Evolutionary conservation across 2,888 invertebrate genomes (phyloP).

Genomic region (Plebejus anna): DNA sequence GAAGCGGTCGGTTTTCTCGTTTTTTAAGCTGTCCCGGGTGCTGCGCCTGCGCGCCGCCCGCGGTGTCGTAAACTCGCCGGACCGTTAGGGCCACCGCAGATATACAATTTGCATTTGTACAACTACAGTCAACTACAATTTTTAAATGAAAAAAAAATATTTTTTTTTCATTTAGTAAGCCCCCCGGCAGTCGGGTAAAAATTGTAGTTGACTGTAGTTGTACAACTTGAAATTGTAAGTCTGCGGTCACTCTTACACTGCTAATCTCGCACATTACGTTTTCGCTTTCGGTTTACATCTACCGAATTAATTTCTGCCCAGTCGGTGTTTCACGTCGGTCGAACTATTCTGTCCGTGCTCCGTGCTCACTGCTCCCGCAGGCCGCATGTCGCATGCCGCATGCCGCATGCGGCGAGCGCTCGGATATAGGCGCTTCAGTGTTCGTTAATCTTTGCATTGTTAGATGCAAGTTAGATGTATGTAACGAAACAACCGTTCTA

Average conservation of each 20-base stretch:
- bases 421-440: too few species aligned
- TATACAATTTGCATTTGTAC: too few species aligned
- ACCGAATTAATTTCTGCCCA: neutral
- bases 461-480: neutral
- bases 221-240: too few species aligned
- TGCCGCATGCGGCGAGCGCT: neutral
- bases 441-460: neutral
- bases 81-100: neutral
- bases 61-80: neutral
- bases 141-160: too few species aligned
- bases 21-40: constrained; percentile 51
- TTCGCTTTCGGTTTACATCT: neutral
- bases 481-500: neutral
- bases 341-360: neutral
- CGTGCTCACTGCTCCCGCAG: neutral
- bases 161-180: too few species aligned
- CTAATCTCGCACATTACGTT: neutral
- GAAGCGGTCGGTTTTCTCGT: constrained; percentile 58
- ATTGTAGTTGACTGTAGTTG: too few species aligned
- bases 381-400: too few species aligned
- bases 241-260: neutral
- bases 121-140: too few species aligned
- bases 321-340: neutral
- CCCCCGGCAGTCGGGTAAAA: too few species aligned
- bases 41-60: neutral